Evolutionary conservation across 2,888 invertebrate species (phyloP).

Genomic region (Tipula lateralis): DNA sequence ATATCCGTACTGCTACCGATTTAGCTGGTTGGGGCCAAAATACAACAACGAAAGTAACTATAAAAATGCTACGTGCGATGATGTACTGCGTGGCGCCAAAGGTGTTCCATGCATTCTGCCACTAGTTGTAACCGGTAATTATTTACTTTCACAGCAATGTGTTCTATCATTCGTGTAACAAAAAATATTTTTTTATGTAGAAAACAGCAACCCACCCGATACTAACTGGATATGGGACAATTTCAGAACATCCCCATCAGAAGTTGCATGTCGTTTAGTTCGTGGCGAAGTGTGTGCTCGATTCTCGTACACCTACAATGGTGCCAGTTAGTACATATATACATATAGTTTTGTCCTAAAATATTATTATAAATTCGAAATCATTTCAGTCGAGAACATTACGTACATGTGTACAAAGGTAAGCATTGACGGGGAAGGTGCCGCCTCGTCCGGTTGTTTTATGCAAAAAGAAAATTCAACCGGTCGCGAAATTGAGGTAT

Average conservation of each 20-base stretch:
- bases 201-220: constrained; percentile 59
- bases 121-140: constrained; percentile 59
- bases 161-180: too few relatives aligned
- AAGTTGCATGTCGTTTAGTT: constrained; percentile 56
- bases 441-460: constrained; percentile 57
- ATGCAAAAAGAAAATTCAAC: constrained; percentile 49
- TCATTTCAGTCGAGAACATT: constrained; percentile 61
- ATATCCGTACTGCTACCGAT: constrained; percentile 57
- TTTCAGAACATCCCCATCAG: constrained; percentile 44
- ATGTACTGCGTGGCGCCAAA: constrained; percentile 51
- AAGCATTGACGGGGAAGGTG: constrained; percentile 49
- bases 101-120: constrained; percentile 61
- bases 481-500: constrained; percentile 52
- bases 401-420: constrained; percentile 67
- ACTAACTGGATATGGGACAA: constrained; percentile 58
- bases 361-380: constrained; percentile 32
- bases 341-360: neutral
- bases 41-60: constrained; percentile 55
- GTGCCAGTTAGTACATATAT: constrained; percentile 52
- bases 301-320: constrained; percentile 59
- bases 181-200: constrained; percentile 45
- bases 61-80: constrained; percentile 53
- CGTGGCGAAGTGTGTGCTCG: constrained; percentile 61
- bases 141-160: too few relatives aligned
- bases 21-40: constrained; percentile 65